phyloP scores from a whole-genome alignment of 1,140 invertebrate species.

The Tetraneura akinire region DNA sequence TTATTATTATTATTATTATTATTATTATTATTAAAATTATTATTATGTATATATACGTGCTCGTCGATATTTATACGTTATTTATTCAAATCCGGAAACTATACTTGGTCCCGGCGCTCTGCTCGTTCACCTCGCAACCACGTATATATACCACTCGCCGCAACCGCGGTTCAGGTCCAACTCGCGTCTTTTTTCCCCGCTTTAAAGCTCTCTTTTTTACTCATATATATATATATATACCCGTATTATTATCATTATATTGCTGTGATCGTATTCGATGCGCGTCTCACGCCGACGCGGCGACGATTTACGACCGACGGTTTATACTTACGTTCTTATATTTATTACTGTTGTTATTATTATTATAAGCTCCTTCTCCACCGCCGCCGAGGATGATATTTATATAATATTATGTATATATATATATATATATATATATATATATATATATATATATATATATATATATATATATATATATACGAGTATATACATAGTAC shows the following conservation, averaged over 20 bases:
- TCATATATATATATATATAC: not conserved
- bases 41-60: not conserved
- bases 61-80: conserved; percentile 46
- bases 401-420: too few species aligned
- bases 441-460: too few species aligned
- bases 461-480: too few species aligned
- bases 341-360: not conserved
- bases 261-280: conserved; percentile 29
- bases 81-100: conserved; percentile 44
- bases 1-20: too few species aligned
- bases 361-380: conserved; percentile 15
- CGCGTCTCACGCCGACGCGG: conserved; percentile 24
- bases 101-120: not conserved
- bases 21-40: too few species aligned
- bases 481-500: not conserved
- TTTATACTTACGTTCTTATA: not conserved
- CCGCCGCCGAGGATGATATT: not conserved
- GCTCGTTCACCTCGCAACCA: too few species aligned
- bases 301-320: conserved; percentile 37
- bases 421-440: too few species aligned
- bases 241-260: conserved; percentile 3
- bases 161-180: not conserved
- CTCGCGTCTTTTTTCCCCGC: not conserved
- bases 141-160: too few species aligned
- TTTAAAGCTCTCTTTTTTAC: conserved; percentile 18